Conservation (phyloP, 1,140 invertebrate species). For the Drosophila sp. region DNA sequence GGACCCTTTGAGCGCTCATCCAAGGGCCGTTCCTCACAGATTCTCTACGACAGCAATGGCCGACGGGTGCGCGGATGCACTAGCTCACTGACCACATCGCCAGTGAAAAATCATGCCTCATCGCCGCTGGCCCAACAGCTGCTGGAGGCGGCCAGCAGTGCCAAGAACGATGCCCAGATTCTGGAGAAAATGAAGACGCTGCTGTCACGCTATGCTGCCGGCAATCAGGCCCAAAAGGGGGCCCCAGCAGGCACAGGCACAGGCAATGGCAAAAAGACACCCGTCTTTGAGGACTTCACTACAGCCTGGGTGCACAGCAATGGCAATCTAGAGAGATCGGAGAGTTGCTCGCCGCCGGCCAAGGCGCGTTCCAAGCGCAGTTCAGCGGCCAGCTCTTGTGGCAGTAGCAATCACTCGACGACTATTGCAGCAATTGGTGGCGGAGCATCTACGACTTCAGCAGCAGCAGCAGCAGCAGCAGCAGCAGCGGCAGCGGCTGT, state of each 20-base stretch:
- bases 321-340: slow-evolving; percentile 85
- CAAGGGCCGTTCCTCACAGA: slow-evolving; percentile 86
- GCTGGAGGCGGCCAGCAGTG: slow-evolving; percentile 87
- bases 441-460: background rate
- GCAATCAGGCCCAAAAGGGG: slow-evolving; percentile 51
- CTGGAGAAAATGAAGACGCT: slow-evolving; percentile 89
- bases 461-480: background rate
- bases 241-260: background rate
- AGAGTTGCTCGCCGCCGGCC: slow-evolving; percentile 75
- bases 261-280: slow-evolving; percentile 83
- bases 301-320: slow-evolving; percentile 90
- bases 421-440: slow-evolving; percentile 18
- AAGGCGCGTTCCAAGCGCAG: slow-evolving; percentile 76
- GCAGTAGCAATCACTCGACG: slow-evolving; percentile 70
- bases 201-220: slow-evolving; percentile 86
- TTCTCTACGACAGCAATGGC: slow-evolving; percentile 85
- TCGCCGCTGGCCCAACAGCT: slow-evolving; percentile 88
- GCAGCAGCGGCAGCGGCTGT: slow-evolving; percentile 38
- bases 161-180: slow-evolving; percentile 88
- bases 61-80: slow-evolving; percentile 83
- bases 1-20: slow-evolving; percentile 86
- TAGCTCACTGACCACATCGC: slow-evolving; percentile 83
- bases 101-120: slow-evolving; percentile 85
- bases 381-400: slow-evolving; percentile 76
- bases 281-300: slow-evolving; percentile 87